Base-by-base conservation (phyloP, 2,888 invertebrate genomes). In the Cantharis rufa region DNA sequence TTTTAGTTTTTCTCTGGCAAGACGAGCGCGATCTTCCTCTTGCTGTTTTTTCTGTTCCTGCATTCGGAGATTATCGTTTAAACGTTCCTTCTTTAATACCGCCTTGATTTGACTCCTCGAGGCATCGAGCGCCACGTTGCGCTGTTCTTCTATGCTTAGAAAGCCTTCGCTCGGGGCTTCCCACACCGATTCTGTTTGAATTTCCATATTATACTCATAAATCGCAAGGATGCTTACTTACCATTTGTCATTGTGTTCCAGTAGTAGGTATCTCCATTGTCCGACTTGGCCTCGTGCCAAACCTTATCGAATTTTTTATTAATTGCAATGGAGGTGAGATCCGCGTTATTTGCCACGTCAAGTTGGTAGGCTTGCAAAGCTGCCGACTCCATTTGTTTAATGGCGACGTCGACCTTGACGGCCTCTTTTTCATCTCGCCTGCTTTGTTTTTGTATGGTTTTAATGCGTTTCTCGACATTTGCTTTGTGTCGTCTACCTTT, bases 401-500 rank as follows among this genome's bases (percentile, higher is more conserved):
- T 91, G 77, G 96, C 94, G 81, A 90, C 90, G 84, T 95, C 94
- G 84, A 94, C 91, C 88, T 95, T 95, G 80, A 93, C 91, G 80
- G 93, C 92, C 81, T 93, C 93, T 84, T 94, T 94, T 78, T 93
- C 93, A 72, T 95, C 93, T 83, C 95, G 94, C 4, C 93, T 91
- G 86, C 96, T 96, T 84, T 93, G 94, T 85, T 95, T 96, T 78
- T 93, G 93, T 79, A 98, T 96, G 81, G 94, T 93, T 80, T 94
- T 93, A 80, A 98, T 92, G 79, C 94, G 93, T 85, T 95, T 95
- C 76, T 94, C 93, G 27, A 98, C 97, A 92, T 94, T 97, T 86
- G 96, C 94, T 86, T 98, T 95, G 88, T 98, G 98, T 28, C 95
- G 90, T 86, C 95, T 95, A 7, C 98, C 98, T 89, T 94, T 94